These are phyloP conservation scores for Poecile montanus DNA, from an alignment of 2,797 vertebrate genomes.

Conservation along the genomic window DNA sequence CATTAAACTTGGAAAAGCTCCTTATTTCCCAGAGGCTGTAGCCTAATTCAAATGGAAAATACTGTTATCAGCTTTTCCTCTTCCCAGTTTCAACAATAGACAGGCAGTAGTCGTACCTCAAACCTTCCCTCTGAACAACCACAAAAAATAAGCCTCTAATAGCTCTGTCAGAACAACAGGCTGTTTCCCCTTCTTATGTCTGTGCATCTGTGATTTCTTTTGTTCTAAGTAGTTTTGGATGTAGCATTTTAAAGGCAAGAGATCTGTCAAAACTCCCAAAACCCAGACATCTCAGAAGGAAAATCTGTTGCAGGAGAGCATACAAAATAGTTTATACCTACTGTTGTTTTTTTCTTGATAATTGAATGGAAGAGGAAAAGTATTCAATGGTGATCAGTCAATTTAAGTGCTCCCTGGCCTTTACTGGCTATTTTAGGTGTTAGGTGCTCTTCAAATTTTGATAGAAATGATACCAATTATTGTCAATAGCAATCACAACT, in stretches of 20 bases:
- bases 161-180: not conserved
- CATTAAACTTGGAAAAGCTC: slow-evolving; percentile 55
- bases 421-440: not conserved
- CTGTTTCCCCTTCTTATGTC: not conserved
- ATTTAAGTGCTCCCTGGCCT: not conserved
- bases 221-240: not conserved
- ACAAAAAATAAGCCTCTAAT: not conserved
- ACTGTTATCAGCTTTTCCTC: not conserved
- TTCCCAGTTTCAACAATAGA: not conserved
- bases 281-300: not conserved
- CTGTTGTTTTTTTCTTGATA: not conserved
- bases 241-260: not conserved
- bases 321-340: not conserved
- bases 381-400: not conserved
- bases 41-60: slow-evolving; percentile 51
- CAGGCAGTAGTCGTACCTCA: not conserved
- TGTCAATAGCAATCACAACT: not conserved
- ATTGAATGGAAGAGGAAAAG: not conserved
- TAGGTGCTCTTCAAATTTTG: not conserved
- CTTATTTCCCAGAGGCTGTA: slow-evolving; percentile 63
- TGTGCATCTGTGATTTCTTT: not conserved
- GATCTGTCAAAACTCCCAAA: not conserved
- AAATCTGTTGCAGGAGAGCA: not conserved
- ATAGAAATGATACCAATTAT: not conserved
- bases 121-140: not conserved